Base-by-base conservation (phyloP, 2,797 vertebrate species). In the Hemibagrus guttatus region DNA sequence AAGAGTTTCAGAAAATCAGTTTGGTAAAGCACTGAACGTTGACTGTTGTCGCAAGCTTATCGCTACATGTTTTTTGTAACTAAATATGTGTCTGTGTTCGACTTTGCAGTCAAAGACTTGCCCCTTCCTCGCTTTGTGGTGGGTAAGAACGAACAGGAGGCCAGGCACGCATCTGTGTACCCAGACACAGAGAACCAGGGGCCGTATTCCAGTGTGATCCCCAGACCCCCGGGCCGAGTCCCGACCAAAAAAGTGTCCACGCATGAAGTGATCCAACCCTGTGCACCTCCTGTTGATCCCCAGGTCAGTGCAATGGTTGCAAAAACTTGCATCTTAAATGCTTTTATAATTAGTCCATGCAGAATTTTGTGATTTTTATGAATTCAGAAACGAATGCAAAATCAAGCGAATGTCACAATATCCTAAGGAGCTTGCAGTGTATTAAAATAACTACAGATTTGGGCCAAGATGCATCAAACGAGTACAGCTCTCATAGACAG, bases 131-230 rank as follows among this genome's bases (percentile, higher is more conserved):
- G 97, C 93, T 99, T 99, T 81, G 95, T 96, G 87, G 96, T 97
- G 89, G 97, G 97, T 89, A 98, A 99, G 94, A 99, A 98, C 26
- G 98, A 99, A 87, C 97, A 97, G 46, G 98, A 99, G 91, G 95
- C 96, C 69, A 95, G 97, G 90, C 97, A 97, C 31, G 90, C 96
- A 1, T 93, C 96, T 17, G 94, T 97, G 82, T 98, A 98, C 91
- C 95, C 97, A 85, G 98, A 99, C 91, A 91, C 97, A 21, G 98
- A 99, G 93, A 96, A 96, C 89, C 92, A 97, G 89, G 96, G 97
- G 49, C 93, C 98, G 54, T 99, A 98, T 92, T 94, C 97, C 31
- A 96, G 97, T 59, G 97, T 98, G 80, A 98, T 99, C 90, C 98
- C 98, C 88, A 95, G 98, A 85, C 98, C 98, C 12, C 98, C 98